phyloP scores from a whole-genome alignment of 2,888 invertebrate species.

The Psylliodes chrysocephalus region DNA sequence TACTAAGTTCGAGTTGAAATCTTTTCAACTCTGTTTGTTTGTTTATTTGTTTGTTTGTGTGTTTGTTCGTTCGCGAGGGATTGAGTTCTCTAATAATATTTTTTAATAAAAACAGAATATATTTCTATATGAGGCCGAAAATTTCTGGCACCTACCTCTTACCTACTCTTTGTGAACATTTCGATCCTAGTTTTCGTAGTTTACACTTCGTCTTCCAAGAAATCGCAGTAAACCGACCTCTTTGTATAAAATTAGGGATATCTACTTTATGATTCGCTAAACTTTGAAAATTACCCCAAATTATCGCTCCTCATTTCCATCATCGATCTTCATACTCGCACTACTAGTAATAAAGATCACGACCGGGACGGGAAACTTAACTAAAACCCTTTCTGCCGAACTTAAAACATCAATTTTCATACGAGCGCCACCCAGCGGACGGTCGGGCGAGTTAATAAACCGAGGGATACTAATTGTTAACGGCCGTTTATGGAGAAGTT shows the following conservation, averaged over 20 bases:
- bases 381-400: conserved; percentile 37
- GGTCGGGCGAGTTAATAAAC: conserved; percentile 42
- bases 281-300: conserved; percentile 12
- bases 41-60: too few species aligned
- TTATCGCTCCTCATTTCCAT: conserved; percentile 1
- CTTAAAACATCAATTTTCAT: conserved; percentile 54
- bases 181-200: too few species aligned
- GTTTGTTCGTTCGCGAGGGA: too few species aligned
- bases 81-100: too few species aligned
- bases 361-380: conserved; percentile 27
- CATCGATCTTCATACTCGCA: conserved; percentile 38
- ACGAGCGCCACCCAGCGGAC: conserved; percentile 37
- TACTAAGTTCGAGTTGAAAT: too few species aligned
- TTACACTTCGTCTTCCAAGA: neutral
- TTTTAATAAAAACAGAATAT: too few species aligned
- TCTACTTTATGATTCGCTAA: neutral
- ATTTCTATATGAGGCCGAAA: too few species aligned
- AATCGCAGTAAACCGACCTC: neutral
- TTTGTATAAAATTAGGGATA: neutral
- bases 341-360: conserved; percentile 36
- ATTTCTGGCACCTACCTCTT: too few species aligned
- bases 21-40: too few species aligned
- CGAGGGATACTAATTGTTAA: conserved; percentile 51
- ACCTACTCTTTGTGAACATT: too few species aligned
- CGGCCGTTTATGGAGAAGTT: conserved; percentile 49